Base-by-base conservation (phyloP, 2,797 vertebrate species). In the Hydrolagus colliei region DNA sequence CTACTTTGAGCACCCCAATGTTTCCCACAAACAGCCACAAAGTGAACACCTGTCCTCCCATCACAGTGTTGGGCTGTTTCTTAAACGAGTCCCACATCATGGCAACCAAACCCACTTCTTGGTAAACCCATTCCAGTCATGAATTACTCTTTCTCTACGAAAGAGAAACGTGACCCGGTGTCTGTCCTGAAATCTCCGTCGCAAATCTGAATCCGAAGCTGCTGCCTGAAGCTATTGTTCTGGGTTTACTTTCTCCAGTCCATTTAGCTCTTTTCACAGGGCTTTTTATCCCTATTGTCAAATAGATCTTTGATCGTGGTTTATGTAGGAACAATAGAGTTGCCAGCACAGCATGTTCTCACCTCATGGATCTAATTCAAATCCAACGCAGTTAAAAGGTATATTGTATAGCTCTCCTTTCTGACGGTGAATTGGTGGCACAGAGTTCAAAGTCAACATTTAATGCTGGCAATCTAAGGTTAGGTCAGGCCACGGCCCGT, bases 351-450 rank as follows among this genome's bases (percentile, higher is more conserved):
- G 32, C 61, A 11, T 27, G 27, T 82, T 27, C 27, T 27, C 62
- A 78, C 62, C 14, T 32, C 12, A 22, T 67, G 62, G 35, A 82
- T 32, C 27, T 18, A 16, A 62, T 35, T 35, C 12, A 18, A 35
- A 35, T 14, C 7, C 63, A 82, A 65, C 13, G 1, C 18, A 67
- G 16, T 4, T 59, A 52, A 52, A 82, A 32, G 22, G 7, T 35
- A 82, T 82, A 52, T 6, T 52, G 41, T 52, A 63, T 10, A 32
- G 27, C 14, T 32, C 78, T 82, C 62, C 78, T 82, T 82, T 82
- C 63, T 67, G 65, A 14, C 9, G 27, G 35, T 8, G 13, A 80
- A 67, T 82, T 16, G 63, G 67, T 63, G 32, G 35, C 35, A 52
- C 74, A 76, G 41, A 52, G 41, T 52, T 52, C 41, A 1, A 52